Base-by-base conservation (phyloP, 2,797 vertebrate species). In the Apodemus agrarius region DNA sequence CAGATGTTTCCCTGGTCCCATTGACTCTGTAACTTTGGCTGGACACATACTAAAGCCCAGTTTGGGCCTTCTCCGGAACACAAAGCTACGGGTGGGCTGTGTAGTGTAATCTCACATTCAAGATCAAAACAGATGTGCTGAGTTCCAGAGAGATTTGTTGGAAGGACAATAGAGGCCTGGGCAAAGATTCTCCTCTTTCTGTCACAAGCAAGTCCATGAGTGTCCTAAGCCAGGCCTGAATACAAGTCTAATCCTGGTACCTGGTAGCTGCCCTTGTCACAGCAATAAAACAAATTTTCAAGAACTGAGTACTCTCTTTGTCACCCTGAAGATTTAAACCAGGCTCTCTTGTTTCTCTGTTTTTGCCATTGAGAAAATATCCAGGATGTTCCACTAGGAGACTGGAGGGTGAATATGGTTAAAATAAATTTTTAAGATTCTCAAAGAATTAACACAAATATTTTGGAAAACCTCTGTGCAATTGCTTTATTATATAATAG, bases 361-460 rank as follows among this genome's bases (percentile, higher is more conserved):
- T 92, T 95, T 92, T 92, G 69, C 82, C 16, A 29, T 43, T 54
- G n/a, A 88, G 74, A 43, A 86, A 83, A 61, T 91, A 49, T 89
- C 79, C 17, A 86, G 31, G 52, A 59, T 78, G 34, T 94, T 96
- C 49, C 74, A 13, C 29, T 82, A 6, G 43, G 43, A 3, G 43
- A 54, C 2, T 80, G 7, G 34, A 69, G 22, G 31, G 29, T 85
- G 19, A 52, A 14, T 69, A 52, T n/a, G 43, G 52, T 67, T 46
- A 86, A 85, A 86, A 37, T 69, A 67, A 11, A 37, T 52, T 52
- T 26, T 17, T 52, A 69, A 17, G 52, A 37, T 37, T 72, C 65
- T 86, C 84, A 69, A 16, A 17, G 46, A 69, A 69, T 72, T 65
- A 85, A 31, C 65, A 49, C 19, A 59, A 75, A 19, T 59, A 22